These are phyloP conservation scores for Falco punctatus DNA, from an alignment of 2,113 vertebrate species.

Conservation along the genomic window DNA sequence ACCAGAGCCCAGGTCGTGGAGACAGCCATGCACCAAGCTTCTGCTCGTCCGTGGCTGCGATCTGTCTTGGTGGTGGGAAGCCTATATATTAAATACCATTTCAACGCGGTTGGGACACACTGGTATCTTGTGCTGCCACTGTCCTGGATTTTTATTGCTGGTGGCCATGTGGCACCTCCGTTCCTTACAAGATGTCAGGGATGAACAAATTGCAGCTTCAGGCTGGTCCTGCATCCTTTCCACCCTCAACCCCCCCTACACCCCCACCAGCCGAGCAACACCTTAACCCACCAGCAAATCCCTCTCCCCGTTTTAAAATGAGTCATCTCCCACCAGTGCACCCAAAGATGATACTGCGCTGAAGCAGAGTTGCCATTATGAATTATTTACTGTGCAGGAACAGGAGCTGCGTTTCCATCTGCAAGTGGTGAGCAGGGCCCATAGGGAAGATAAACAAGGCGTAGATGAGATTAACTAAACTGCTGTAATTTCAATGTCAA, in stretches of 20 bases:
- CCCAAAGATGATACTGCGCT: fast-evolving
- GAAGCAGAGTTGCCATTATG: background rate
- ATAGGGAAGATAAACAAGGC: background rate
- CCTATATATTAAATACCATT: fast-evolving
- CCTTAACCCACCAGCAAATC: fast-evolving
- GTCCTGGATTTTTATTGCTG: background rate
- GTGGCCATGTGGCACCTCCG: fast-evolving
- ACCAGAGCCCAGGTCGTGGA: fast-evolving
- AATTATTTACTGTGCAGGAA: constrained; percentile 9
- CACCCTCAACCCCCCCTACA: background rate
- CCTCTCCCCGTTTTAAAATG: fast-evolving
- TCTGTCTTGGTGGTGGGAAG: fast-evolving
- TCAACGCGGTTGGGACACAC: fast-evolving
- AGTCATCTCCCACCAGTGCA: background rate
- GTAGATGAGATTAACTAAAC: background rate
- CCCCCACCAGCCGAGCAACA: background rate
- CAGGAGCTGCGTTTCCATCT: background rate
- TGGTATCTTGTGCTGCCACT: fast-evolving
- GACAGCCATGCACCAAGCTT: fast-evolving
- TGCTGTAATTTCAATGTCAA: background rate
- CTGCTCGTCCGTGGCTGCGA: fast-evolving
- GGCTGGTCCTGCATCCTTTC: background rate
- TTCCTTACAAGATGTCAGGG: background rate
- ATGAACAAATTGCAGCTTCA: background rate
- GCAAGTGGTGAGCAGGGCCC: background rate